Evolutionary conservation across 2,888 invertebrate genomes (phyloP).

Genomic region (Ephialtes manifestator): DNA sequence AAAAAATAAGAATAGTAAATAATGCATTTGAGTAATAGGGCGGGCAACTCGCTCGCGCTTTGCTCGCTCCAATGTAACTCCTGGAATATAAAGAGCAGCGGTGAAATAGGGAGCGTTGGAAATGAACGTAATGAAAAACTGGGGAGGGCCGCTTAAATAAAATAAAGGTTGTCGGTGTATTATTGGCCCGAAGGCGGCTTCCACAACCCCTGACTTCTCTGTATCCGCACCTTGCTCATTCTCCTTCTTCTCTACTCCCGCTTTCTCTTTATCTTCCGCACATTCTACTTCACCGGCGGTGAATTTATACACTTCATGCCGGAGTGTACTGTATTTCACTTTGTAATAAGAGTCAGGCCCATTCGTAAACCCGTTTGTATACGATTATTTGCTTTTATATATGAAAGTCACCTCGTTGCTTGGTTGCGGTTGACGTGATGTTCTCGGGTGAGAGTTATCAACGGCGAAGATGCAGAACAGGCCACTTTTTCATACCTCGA

Average conservation of each 20-base stretch:
- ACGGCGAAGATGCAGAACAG: constrained; percentile 41
- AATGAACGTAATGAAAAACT: constrained; percentile 85
- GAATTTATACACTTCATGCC: constrained; percentile 68
- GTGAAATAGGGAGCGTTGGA: constrained; percentile 74
- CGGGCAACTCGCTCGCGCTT: constrained; percentile 54
- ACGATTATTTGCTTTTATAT: constrained; percentile 70
- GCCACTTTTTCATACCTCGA: constrained; percentile 56
- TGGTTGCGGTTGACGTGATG: constrained; percentile 41
- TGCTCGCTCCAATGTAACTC: constrained; percentile 69
- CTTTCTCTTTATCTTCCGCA: constrained; percentile 54
- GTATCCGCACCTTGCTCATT: constrained; percentile 38
- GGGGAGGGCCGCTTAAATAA: constrained; percentile 83
- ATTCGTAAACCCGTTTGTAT: constrained; percentile 71
- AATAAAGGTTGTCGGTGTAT: constrained; percentile 84
- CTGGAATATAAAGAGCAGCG: constrained; percentile 65
- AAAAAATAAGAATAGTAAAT: constrained; percentile 84
- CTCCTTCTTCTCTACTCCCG: constrained; percentile 35
- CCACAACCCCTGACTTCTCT: constrained; percentile 68
- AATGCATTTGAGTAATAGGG: constrained; percentile 81
- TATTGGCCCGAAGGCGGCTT: constrained; percentile 80
- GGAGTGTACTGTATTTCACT: constrained; percentile 71
- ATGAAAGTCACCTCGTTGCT: constrained; percentile 41
- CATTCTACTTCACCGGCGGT: constrained; percentile 48
- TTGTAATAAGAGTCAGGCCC: constrained; percentile 69
- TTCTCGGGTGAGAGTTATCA: constrained; percentile 59